These are phyloP conservation scores for Labrus mixtus DNA, from an alignment of 2,113 vertebrate genomes.

Conservation along the genomic window DNA sequence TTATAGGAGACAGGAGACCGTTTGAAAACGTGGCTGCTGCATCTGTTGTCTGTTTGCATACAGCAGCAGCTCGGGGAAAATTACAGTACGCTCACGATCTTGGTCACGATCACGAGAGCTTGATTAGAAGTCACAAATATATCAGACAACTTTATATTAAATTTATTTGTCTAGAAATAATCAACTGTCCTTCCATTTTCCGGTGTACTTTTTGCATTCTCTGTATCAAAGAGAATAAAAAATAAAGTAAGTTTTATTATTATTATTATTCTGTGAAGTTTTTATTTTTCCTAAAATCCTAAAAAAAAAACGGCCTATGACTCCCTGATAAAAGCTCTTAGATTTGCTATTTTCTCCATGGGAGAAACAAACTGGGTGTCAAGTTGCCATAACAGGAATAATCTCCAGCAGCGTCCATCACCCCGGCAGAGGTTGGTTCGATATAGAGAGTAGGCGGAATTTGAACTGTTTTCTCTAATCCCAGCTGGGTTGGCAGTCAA, in stretches of 20 bases:
- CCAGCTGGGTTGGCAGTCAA: neutral
- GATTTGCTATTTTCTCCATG: neutral
- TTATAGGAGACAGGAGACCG: constrained; percentile 18
- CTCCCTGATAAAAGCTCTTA: neutral
- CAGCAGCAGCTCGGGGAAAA: constrained; percentile 6
- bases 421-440: neutral
- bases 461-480: neutral
- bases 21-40: neutral
- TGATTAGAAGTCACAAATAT: neutral
- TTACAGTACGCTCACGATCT: neutral
- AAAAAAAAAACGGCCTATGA: neutral
- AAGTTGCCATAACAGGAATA: neutral
- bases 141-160: too few species aligned
- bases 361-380: neutral
- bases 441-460: neutral
- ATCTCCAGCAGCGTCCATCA: neutral
- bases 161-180: too few species aligned
- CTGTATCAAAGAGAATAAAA: too few species aligned
- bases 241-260: too few species aligned
- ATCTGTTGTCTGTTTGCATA: neutral
- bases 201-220: too few species aligned
- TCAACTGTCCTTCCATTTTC: too few species aligned
- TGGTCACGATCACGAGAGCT: neutral
- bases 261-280: neutral
- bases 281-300: neutral